Percentiles rank a stretch among this genome's conserved stretches.
These are phyloP conservation scores for Myotis pilosus DNA, from an alignment of 2,797 vertebrate genomes.

Conservation along the genomic window DNA sequence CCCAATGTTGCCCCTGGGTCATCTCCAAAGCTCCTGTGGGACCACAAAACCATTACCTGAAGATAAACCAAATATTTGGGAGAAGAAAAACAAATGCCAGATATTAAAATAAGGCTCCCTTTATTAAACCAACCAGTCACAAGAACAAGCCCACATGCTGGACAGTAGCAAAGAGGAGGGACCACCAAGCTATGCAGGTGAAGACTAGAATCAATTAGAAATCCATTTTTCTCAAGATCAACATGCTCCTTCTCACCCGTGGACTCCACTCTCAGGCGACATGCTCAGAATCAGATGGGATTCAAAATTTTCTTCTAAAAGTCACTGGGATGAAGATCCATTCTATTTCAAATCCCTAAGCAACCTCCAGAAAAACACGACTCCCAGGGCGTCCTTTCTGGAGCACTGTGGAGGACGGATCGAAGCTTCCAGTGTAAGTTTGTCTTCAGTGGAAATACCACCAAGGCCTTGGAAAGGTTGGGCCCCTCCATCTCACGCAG, in stretches of 20 bases:
- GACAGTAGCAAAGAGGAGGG: neutral
- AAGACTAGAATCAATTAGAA: neutral
- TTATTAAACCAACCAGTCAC: conserved; percentile 62
- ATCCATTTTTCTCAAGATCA: neutral
- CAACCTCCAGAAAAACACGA: neutral
- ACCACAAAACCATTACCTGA: neutral
- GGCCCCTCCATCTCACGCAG: neutral
- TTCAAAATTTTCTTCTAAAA: neutral
- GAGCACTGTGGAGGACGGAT: no score
- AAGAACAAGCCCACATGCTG: neutral
- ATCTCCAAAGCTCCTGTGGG: neutral
- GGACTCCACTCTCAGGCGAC: neutral
- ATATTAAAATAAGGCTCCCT: conserved; percentile 47
- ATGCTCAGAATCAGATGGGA: neutral
- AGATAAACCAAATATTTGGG: neutral
- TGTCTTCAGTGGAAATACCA: neutral
- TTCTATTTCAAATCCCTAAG: neutral
- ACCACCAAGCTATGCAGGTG: neutral
- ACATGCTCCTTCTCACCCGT: neutral
- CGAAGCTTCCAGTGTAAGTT: neutral
- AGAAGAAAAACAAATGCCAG: neutral
- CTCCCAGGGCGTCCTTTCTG: neutral
- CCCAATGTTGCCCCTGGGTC: neutral
- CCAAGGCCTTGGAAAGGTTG: neutral
- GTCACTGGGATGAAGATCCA: neutral